Percentiles rank a stretch among this genome's conserved stretches.
Conservation (phyloP, 2,797 vertebrate genomes). For the Sparus aurata region DNA sequence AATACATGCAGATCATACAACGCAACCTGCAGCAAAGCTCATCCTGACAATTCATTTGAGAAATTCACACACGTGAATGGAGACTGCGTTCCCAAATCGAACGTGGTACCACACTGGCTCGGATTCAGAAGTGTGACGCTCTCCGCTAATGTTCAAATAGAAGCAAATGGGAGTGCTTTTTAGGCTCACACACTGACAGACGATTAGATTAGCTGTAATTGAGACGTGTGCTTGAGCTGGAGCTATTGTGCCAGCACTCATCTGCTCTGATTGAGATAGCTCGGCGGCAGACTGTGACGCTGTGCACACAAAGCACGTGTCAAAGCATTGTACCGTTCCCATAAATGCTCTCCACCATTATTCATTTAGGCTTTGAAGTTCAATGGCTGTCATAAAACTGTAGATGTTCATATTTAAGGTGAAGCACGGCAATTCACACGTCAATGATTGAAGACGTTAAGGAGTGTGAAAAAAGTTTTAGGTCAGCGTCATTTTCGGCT, state of each 20-base stretch:
- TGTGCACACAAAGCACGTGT: constrained; percentile 13
- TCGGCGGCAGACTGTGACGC: constrained; percentile 13
- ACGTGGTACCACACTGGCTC: constrained; percentile 23
- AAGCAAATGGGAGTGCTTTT: constrained; percentile 58
- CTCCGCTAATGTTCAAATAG: constrained; percentile 49
- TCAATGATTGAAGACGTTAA: not conserved
- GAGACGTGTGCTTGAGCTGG: constrained; percentile 61
- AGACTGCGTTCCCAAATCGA: not conserved
- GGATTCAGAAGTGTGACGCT: constrained; percentile 34
- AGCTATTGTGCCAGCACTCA: constrained; percentile 57
- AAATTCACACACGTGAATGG: constrained; percentile 10
- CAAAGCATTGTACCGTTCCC: not conserved
- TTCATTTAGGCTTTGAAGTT: not conserved
- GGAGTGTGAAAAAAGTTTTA: not conserved
- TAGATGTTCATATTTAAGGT: not conserved
- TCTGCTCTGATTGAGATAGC: constrained; percentile 56
- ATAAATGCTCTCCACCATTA: not conserved
- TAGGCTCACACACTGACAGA: constrained; percentile 50
- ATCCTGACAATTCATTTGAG: constrained; percentile 15
- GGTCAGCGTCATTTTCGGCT: not conserved
- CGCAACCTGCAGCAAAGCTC: not conserved
- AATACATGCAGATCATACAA: not conserved
- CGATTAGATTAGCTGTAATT: constrained; percentile 77
- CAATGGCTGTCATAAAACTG: not conserved
- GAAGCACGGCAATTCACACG: not conserved